phyloP scores from a whole-genome alignment of 1,140 invertebrate species.

The Dufourea novaeangliae region DNA sequence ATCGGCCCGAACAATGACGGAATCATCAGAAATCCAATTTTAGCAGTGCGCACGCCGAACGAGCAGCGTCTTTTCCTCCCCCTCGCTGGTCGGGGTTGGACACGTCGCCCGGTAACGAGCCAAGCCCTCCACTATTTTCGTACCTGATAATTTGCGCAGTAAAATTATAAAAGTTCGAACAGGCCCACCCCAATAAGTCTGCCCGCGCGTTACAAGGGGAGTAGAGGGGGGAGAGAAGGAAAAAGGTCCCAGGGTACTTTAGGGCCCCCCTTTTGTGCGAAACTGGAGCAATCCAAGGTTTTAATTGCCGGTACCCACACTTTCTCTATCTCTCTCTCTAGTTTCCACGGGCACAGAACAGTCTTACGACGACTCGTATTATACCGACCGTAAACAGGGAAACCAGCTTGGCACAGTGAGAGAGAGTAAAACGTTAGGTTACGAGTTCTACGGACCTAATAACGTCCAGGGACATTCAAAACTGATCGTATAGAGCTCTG shows the following conservation, averaged over 20 bases:
- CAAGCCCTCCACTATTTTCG: conserved; percentile 3
- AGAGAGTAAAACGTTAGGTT: conserved; percentile 9
- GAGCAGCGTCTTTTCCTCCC: too few relatives aligned
- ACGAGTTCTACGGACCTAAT: neutral
- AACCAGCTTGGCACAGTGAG: too few relatives aligned
- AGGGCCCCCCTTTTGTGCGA: conserved; percentile 33
- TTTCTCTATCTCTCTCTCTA: neutral
- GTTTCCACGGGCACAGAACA: too few relatives aligned
- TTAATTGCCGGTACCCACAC: conserved; percentile 45
- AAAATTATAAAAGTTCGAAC: conserved; percentile 54
- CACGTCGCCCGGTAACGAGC: too few relatives aligned
- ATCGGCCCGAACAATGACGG: neutral
- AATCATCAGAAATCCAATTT: conserved; percentile 9
- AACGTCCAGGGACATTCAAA: neutral
- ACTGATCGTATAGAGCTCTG: neutral
- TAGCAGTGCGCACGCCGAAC: neutral
- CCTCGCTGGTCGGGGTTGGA: too few relatives aligned
- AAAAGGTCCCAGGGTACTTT: conserved; percentile 20
- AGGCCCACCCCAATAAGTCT: conserved; percentile 15
- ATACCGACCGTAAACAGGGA: neutral
- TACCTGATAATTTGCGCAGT: conserved; percentile 61
- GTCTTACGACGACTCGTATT: neutral
- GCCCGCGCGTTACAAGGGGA: too few relatives aligned
- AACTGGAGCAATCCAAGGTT: conserved; percentile 57
- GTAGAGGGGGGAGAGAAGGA: too few relatives aligned